These are phyloP conservation scores for Paedocypris micromegethes DNA, from an alignment of 2,797 vertebrate genomes.

Conservation along the genomic window DNA sequence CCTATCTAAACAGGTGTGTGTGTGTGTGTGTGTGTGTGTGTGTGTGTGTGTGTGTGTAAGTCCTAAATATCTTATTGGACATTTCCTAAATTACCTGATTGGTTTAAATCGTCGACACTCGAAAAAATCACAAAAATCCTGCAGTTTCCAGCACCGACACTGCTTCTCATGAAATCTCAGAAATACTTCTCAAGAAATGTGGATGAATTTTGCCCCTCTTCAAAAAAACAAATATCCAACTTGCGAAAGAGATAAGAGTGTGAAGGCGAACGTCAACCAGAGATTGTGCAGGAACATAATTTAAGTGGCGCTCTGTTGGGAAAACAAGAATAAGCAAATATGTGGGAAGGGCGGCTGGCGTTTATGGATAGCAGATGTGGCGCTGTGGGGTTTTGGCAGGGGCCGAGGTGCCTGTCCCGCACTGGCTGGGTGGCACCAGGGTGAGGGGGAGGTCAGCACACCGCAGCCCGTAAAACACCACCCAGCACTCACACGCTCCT, in stretches of 20 bases:
- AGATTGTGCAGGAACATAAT: conserved; percentile 37
- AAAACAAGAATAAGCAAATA: conserved; percentile 50
- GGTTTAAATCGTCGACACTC: too few relatives aligned
- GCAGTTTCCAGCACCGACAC: too few relatives aligned
- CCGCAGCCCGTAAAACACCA: conserved; percentile 72
- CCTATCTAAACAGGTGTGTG: too few relatives aligned
- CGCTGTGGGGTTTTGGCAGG: conserved; percentile 77
- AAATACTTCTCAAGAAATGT: too few relatives aligned
- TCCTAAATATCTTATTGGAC: too few relatives aligned
- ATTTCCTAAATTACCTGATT: too few relatives aligned
- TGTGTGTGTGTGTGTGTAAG: too few relatives aligned
- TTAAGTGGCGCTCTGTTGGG: conserved; percentile 39
- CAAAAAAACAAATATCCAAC: too few relatives aligned
- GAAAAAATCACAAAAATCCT: too few relatives aligned
- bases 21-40: too few relatives aligned
- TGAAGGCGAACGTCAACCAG: conserved; percentile 55
- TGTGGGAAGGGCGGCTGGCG: conserved; percentile 69
- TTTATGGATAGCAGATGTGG: conserved; percentile 85
- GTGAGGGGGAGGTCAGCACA: conserved; percentile 73
- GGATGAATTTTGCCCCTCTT: too few relatives aligned
- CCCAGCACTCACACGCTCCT: conserved; percentile 35
- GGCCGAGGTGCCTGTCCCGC: conserved; percentile 66
- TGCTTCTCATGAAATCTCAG: too few relatives aligned
- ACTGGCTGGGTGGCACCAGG: conserved; percentile 82
- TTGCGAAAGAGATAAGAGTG: conserved; percentile 60